phyloP scores from a whole-genome alignment of 30 jellyfish, hydroid and myxozoan species.

The Aurelia aurita complex sp. Pacific region DNA sequence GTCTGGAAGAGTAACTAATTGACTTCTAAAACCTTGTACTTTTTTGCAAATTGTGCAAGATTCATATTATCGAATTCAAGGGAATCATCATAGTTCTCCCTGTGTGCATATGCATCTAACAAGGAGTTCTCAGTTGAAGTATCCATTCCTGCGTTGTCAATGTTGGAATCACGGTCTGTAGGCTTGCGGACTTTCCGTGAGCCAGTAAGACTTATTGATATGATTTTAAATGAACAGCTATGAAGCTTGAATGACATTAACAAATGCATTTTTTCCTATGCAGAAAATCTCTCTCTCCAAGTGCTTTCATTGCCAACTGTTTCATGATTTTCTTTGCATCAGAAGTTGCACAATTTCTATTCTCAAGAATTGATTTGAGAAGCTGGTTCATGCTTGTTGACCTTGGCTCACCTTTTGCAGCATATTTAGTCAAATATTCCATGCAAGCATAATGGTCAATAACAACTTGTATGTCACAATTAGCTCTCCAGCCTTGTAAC shows the following conservation, averaged over 20 bases:
- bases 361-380: too few relatives aligned
- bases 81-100: background rate
- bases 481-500: conserved; percentile 60
- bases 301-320: conserved; percentile 12
- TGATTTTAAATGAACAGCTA: too few relatives aligned
- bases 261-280: conserved; percentile 20
- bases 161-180: too few relatives aligned
- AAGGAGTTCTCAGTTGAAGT: background rate
- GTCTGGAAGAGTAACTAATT: background rate
- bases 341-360: background rate
- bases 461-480: conserved; percentile 23
- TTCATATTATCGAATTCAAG: background rate
- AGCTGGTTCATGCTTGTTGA: background rate
- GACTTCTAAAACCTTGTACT: background rate
- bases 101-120: background rate
- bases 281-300: conserved; percentile 17
- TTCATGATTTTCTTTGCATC: conserved; percentile 1
- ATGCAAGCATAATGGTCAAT: conserved; percentile 36
- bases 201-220: too few relatives aligned
- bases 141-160: background rate
- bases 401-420: conserved; percentile 47
- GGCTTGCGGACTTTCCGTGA: too few relatives aligned
- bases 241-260: too few relatives aligned
- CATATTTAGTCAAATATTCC: conserved; percentile 56
- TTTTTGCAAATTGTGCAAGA: background rate